Evolutionary conservation across 2,113 vertebrate genomes (phyloP).

Genomic region (Lycaon pictus): DNA sequence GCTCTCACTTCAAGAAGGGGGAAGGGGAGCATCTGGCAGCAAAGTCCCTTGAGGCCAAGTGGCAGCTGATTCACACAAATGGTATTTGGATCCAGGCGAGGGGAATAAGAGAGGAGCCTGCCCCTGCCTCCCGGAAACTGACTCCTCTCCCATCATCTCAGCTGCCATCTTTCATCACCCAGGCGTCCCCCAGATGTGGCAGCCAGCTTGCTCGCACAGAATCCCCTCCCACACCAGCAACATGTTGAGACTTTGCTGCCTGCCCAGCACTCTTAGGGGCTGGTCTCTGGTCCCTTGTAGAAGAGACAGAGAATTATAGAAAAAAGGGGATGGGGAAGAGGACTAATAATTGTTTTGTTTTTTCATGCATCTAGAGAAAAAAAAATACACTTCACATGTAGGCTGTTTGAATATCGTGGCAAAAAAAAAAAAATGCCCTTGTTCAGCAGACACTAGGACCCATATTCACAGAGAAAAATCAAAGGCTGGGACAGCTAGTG

Average conservation of each 20-base stretch:
- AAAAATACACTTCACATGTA: neutral
- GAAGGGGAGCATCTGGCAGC: constrained; percentile 64
- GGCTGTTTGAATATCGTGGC: neutral
- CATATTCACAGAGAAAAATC: neutral
- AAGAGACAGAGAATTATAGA: neutral
- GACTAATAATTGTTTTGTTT: neutral
- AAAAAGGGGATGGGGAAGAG: neutral
- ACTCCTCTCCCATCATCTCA: constrained; percentile 60
- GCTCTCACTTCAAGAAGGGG: neutral
- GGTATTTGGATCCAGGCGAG: constrained; percentile 65
- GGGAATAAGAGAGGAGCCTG: constrained; percentile 46
- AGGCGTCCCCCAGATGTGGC: constrained; percentile 81
- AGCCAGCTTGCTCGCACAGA: neutral
- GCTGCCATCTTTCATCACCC: constrained; percentile 77
- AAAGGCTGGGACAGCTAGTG: neutral
- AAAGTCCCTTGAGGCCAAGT: constrained; percentile 48
- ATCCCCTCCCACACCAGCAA: constrained; percentile 66
- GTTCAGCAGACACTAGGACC: neutral
- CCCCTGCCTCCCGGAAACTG: constrained; percentile 71
- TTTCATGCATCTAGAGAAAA: neutral
- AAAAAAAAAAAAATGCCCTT: neutral
- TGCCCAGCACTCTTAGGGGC: neutral
- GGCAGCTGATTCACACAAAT: constrained; percentile 78
- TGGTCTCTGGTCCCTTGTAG: neutral
- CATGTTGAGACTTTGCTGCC: constrained; percentile 25